A percentile compares a stretch with the other conserved stretches of the same genome.
phyloP scores from a whole-genome alignment of 2,888 invertebrate genomes.

The Oscheius sp. region DNA sequence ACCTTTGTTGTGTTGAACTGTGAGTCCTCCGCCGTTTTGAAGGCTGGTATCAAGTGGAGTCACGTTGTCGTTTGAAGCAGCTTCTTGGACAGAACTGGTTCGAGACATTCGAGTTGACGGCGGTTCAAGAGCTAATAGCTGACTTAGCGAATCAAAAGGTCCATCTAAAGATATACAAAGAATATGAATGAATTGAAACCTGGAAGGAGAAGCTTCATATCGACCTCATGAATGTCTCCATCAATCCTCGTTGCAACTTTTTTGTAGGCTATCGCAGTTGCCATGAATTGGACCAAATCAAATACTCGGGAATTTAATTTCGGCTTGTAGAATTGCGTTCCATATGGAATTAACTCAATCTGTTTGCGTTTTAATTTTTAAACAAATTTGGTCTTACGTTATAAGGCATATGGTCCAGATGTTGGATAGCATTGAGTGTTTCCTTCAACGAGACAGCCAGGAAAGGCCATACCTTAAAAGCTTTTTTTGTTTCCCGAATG shows the following conservation, averaged over 20 bases:
- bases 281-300: slow-evolving; percentile 42
- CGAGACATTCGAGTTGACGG: slow-evolving; percentile 41
- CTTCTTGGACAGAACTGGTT: slow-evolving; percentile 35
- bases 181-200: slow-evolving; percentile 3
- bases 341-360: slow-evolving; percentile 47
- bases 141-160: slow-evolving; percentile 38
- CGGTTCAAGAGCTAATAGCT: slow-evolving; percentile 40
- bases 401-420: slow-evolving; percentile 38
- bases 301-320: slow-evolving; percentile 47
- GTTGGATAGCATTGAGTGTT: slow-evolving; percentile 36
- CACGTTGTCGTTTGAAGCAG: slow-evolving; percentile 7
- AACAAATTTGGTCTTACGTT: slow-evolving; percentile 3
- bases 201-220: slow-evolving; percentile 30
- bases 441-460: slow-evolving; percentile 41
- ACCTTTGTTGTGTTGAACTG: slow-evolving; percentile 43
- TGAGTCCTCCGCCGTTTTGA: slow-evolving; percentile 34
- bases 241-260: slow-evolving; percentile 41
- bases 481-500: not conserved
- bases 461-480: slow-evolving; percentile 40
- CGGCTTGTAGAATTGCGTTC: slow-evolving; percentile 37
- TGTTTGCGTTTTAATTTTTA: slow-evolving; percentile 8
- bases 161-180: slow-evolving; percentile 43
- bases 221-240: slow-evolving; percentile 37
- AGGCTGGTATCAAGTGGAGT: slow-evolving; percentile 16
- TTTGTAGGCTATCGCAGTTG: slow-evolving; percentile 36